Evolutionary conservation across 2,797 vertebrate species (phyloP), one percentile per base, ranked within the genome.

Genomic region (Silurus aristotelis): DNA sequence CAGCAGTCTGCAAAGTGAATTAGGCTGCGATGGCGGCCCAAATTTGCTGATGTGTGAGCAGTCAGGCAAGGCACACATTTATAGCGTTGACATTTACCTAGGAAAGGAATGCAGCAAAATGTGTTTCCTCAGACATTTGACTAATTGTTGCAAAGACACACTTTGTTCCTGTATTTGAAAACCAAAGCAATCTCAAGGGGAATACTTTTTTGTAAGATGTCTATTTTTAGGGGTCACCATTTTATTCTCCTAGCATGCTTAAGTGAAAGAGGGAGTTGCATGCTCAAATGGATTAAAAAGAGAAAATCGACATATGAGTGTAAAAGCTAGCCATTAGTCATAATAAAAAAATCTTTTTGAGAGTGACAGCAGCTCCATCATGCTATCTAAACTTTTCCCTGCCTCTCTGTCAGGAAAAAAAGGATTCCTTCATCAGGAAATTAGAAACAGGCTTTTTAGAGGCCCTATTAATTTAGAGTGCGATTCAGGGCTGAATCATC

Each of bases 401-500:
- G 71, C 77, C 80, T 86, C 31, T 20, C 63, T 70, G 72, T 84
- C 71, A 76, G 77, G 52, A 81, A 79, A 60, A 61, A 81, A 81
- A 67, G 9, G 1, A 63, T 77, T 82, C 81, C 77, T 85, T 79
- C 60, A 60, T 76, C 61, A 88, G 84, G 66, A 82, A 89, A 80
- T 72, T 25, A 86, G 55, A 85, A 85, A 85, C 81, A 78, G 84
- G 55, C 56, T 78, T 87, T 76, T 78, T 75, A 75, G 77, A 82
- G 85, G 82, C 84, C 84, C 52, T 81, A 76, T 89, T 83, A 87
- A 86, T 87, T 89, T 83, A 82, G 80, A 82, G 84, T 78, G 86
- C 77, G 80, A 89, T 87, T 85, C 84, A 88, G 55, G 82, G 75
- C 79, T 89, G 76, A 87, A 89, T 90, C 84, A 87, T 86, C 82